Percentiles rank a stretch among this genome's conserved stretches.
Conservation (phyloP, 2,888 invertebrate species). For the Cerceris ruficornis region DNA sequence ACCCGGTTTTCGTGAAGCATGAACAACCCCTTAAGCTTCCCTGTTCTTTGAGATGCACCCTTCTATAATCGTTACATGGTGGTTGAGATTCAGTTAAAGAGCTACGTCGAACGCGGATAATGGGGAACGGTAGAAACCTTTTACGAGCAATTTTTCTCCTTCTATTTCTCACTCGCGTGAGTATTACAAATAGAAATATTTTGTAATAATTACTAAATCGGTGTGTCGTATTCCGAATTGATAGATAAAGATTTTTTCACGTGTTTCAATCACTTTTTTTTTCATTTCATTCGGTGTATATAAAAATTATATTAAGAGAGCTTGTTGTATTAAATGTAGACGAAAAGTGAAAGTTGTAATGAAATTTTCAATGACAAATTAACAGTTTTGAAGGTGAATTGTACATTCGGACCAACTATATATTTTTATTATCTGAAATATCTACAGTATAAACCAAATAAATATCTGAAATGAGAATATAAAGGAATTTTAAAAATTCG, state of each 20-base stretch:
- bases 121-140: neutral
- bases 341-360: too few species aligned
- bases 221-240: neutral
- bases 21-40: conserved; percentile 53
- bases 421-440: too few species aligned
- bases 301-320: too few species aligned
- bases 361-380: too few species aligned
- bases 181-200: neutral
- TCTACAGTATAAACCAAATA: neutral
- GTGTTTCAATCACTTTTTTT: too few species aligned
- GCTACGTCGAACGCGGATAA: neutral
- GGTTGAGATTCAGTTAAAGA: conserved; percentile 5
- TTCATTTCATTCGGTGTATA: too few species aligned
- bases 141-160: neutral
- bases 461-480: neutral
- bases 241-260: neutral
- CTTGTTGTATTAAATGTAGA: too few species aligned
- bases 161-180: neutral
- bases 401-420: too few species aligned
- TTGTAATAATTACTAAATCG: neutral
- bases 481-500: neutral
- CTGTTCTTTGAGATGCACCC: conserved; percentile 56
- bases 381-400: too few species aligned
- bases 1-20: conserved; percentile 57
- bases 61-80: conserved; percentile 15